Percentiles rank a stretch among this genome's conserved stretches.
Conservation (phyloP, 2,113 vertebrate genomes). For the Protobothrops flavoviridis region DNA sequence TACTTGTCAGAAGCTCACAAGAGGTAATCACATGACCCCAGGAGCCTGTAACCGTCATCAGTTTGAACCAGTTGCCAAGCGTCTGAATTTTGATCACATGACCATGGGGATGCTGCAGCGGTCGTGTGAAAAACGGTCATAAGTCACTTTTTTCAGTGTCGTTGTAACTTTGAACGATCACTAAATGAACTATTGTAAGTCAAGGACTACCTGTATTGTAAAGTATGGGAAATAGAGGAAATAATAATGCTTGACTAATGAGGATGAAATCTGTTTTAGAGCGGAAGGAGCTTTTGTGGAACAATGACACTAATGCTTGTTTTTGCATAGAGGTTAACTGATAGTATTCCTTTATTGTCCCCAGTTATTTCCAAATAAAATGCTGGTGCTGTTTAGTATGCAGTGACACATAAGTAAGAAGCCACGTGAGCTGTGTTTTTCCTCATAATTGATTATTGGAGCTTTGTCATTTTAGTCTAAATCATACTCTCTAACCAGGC, state of each 20-base stretch:
- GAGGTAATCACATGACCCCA: not conserved
- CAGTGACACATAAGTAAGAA: not conserved
- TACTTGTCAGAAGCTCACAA: not conserved
- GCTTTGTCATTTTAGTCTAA: not conserved
- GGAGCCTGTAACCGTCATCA: not conserved
- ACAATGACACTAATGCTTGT: not conserved
- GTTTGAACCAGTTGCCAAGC: not conserved
- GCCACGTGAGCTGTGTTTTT: not conserved
- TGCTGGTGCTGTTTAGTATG: not conserved
- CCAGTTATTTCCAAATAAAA: not conserved
- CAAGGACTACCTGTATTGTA: not conserved
- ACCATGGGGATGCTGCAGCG: not conserved
- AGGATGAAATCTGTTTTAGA: not conserved
- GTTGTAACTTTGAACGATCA: not conserved
- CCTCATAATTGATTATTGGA: not conserved
- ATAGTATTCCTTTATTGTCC: not conserved
- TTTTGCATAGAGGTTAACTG: not conserved
- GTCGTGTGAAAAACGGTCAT: not conserved
- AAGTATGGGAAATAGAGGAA: not conserved
- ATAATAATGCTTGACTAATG: not conserved
- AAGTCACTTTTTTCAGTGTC: not conserved
- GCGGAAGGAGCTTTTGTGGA: not conserved
- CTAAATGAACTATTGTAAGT: not conserved
- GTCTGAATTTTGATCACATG: not conserved
- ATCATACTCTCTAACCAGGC: not conserved